These are phyloP conservation scores for Apamea anceps DNA, from an alignment of 2,888 invertebrate genomes.

Conservation along the genomic window DNA sequence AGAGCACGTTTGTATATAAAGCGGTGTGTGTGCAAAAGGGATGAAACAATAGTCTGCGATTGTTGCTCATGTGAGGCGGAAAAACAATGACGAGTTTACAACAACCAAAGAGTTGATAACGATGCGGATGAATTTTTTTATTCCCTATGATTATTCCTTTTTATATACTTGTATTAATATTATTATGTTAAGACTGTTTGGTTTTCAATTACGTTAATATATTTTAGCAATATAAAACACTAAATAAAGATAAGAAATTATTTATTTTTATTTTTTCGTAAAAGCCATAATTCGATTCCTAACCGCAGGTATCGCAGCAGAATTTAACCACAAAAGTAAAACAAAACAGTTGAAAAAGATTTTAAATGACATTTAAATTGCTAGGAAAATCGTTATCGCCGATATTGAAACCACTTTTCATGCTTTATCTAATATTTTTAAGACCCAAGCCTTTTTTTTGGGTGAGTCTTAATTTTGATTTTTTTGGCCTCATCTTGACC, in stretches of 20 bases:
- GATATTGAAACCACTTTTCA: neutral
- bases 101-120: neutral
- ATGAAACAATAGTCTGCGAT: constrained; percentile 9
- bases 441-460: neutral
- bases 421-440: neutral
- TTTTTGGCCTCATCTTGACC: neutral
- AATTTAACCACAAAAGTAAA: neutral
- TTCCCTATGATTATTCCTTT: too few species aligned
- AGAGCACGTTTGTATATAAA: neutral
- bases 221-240: neutral
- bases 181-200: too few species aligned
- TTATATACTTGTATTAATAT: too few species aligned
- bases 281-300: too few species aligned
- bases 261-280: neutral
- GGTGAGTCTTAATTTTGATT: neutral
- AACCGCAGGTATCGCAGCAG: neutral
- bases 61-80: neutral
- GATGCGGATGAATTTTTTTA: too few species aligned
- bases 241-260: neutral
- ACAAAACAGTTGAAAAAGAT: neutral
- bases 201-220: neutral
- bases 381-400: neutral
- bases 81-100: neutral
- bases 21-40: neutral
- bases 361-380: neutral